These are phyloP conservation scores for Eupithecia insigniata DNA, from an alignment of 2,888 invertebrate species.

Conservation along the genomic window DNA sequence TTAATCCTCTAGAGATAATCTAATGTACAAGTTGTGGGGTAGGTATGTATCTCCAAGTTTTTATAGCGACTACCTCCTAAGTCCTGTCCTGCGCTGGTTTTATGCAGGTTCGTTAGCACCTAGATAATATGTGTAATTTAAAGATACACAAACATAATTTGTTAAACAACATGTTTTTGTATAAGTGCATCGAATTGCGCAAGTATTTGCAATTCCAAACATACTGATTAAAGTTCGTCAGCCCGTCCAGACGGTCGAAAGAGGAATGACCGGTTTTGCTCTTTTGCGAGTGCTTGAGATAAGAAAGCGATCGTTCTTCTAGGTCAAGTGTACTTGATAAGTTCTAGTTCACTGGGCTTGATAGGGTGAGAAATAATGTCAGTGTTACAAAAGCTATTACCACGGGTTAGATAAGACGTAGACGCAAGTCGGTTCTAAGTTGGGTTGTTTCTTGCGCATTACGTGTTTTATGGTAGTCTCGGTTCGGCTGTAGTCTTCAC, in stretches of 20 bases:
- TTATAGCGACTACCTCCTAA: background rate
- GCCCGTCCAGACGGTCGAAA: constrained; percentile 35
- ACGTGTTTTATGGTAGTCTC: background rate
- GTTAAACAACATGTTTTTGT: constrained; percentile 32
- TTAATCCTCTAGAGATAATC: too few species aligned
- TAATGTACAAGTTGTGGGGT: too few species aligned
- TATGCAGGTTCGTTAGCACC: background rate
- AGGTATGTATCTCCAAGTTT: background rate
- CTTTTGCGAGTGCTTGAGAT: constrained; percentile 30
- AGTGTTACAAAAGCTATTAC: background rate
- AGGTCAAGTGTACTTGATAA: constrained; percentile 34
- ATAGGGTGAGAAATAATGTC: background rate
- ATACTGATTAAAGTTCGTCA: constrained; percentile 40
- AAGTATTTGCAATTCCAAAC: constrained; percentile 42
- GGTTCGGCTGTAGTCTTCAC: background rate
- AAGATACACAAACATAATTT: background rate
- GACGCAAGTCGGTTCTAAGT: too few species aligned
- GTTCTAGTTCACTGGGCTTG: background rate
- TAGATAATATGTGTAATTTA: background rate
- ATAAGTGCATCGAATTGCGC: constrained; percentile 37
- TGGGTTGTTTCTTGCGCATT: background rate
- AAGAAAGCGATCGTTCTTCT: constrained; percentile 28
- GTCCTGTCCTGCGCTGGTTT: background rate
- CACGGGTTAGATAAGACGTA: background rate
- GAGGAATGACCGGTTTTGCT: constrained; percentile 38